Evolutionary conservation across 2,888 invertebrate species (phyloP), one percentile per base, ranked within the genome.

Genomic region (Mellilla xanthometata): DNA sequence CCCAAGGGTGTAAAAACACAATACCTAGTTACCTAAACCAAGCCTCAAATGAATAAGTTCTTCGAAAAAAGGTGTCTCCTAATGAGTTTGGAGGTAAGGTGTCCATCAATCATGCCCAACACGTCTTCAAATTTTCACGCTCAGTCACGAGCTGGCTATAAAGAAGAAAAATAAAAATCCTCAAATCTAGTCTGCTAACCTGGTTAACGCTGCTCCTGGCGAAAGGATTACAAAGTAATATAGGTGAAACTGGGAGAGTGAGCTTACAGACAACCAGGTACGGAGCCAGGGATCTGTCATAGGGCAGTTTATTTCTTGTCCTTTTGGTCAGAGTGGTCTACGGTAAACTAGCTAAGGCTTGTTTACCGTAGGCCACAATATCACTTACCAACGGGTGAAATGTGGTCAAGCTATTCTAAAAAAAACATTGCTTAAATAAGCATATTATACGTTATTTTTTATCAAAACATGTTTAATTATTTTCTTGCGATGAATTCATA

Each of bases 191-290:
- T 46, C 28, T 7, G 26, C 36, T 36, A 41, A 38, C 38, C 36
- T 26, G 38, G 42, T 45, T 49, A 42, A 40, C 36, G 42, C 44
- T 12, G 30, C 48, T 52, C 42, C 35, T 38, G 44, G 48, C 44
- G 52, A 48, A 50, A 49, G 52, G 51, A 65, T 60, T 55, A 62
- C 59, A 52, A 44, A 53, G 49, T 53, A 55, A 56, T 64, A 60
- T 49, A 47, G 35, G 49, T 48, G 36, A 36, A 36, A 36, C 36
- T 36, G 34, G 27, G 15, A 44, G 46, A 48, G 52, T 38, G 42
- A 46, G 46, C 49, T 52, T 43, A 46, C 27, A n/a, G 38, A 19
- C 39, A 39, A 19, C 6, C 31, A 36, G n/a, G 4, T 6, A n/a
- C n/a, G 30, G 11, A 33, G 2, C 24, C 19, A 32, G 32, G 9